Evolutionary conservation across 2,888 invertebrate species (phyloP), one percentile per base, ranked within the genome.

Genomic region (Alcis repandata): DNA sequence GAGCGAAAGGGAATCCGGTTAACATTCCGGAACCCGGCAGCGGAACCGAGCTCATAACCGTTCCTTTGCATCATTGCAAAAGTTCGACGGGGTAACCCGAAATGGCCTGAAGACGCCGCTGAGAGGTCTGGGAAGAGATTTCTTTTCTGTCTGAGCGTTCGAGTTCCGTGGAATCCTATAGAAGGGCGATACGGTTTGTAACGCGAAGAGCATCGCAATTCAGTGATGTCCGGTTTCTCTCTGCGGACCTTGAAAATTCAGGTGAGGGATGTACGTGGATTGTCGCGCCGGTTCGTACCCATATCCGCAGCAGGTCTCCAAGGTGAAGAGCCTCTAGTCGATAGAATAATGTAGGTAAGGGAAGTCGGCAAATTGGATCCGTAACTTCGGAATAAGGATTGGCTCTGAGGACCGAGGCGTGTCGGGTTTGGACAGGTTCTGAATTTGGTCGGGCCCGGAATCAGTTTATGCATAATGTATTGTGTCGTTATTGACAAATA

Each of bases 291-390:
- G 79, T 78, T 94, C 95, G 95, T 95, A 95, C 95, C 95, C 94
- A 95, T 95, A 95, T 95, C 95, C 95, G 95, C 95, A 95, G 94
- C 95, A 95, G 95, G 95, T 96, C 95, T 95, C 95, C 95, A 94
- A 95, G 95, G 95, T 95, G 91, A 94, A 92, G 91, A 95, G 94
- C 94, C 95, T 95, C 94, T 95, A 94, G 95, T 94, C 94, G 79
- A 80, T 82, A 82, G 81, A 95, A 91, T 93, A 95, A 95, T 94
- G 94, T 94, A 94, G 94, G 93, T 94, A 95, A 95, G 94, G 94
- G 94, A 95, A 95, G 94, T 95, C 94, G 94, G 94, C 95, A 95
- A 95, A 94, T 92, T 94, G 89, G 94, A 95, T 94, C 93, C 91
- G 93, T 93, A 93, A 94, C 93, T 93, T 95, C 94, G 95, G 95